Percentiles rank a stretch among this genome's conserved stretches.
These are phyloP conservation scores for Holocentrus rufus DNA, from an alignment of 2,797 vertebrate genomes.

Conservation along the genomic window DNA sequence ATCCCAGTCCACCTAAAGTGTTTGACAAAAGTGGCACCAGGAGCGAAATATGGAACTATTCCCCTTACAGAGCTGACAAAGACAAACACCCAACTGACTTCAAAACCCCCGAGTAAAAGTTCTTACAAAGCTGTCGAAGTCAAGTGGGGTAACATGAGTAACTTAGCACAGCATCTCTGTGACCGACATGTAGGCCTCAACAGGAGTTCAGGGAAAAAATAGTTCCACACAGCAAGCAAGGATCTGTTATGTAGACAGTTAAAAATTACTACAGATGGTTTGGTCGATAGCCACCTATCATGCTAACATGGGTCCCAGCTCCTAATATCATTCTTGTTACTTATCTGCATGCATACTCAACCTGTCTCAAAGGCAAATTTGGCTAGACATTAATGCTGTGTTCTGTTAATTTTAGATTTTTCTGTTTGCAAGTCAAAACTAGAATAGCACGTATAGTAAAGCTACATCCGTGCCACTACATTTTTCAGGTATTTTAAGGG, in stretches of 20 bases:
- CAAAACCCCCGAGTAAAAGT: too few species aligned
- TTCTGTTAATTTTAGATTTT: too few species aligned
- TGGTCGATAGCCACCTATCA: conserved; percentile 43
- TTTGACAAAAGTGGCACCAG: conserved; percentile 10
- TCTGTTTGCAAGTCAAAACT: too few species aligned
- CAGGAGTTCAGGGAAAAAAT: conserved; percentile 45
- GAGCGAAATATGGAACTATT: conserved; percentile 27
- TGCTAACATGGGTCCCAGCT: conserved; percentile 28
- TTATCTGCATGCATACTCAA: too few species aligned
- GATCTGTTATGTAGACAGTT: conserved; percentile 38
- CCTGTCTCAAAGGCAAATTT: too few species aligned
- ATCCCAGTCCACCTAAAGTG: conserved; percentile 27
- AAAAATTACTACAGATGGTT: conserved; percentile 44
- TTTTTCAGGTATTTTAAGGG: too few species aligned
- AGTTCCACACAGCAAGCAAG: not conserved
- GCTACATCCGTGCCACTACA: too few species aligned
- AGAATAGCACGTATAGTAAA: too few species aligned
- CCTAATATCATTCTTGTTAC: conserved; percentile 16
- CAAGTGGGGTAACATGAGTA: not conserved
- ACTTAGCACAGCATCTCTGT: conserved; percentile 19
- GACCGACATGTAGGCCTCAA: conserved; percentile 29
- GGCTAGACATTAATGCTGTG: too few species aligned
- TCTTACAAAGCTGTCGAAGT: conserved; percentile 17
- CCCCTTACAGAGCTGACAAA: conserved; percentile 13
- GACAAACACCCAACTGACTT: not conserved